These are phyloP conservation scores for Eilema griseolum DNA, from an alignment of 2,888 invertebrate species.

Conservation along the genomic window DNA sequence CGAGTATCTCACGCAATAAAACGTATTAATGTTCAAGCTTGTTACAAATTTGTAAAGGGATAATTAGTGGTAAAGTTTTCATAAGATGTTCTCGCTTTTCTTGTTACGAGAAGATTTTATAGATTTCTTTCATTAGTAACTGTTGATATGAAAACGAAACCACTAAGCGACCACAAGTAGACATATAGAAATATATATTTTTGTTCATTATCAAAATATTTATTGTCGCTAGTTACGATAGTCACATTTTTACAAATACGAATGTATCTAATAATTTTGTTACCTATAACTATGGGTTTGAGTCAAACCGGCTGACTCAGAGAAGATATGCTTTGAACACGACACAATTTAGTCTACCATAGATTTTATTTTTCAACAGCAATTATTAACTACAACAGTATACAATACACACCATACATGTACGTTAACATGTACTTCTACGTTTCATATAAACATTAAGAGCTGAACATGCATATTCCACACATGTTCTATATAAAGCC, in stretches of 20 bases:
- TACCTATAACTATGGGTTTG: constrained; percentile 52
- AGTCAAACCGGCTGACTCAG: constrained; percentile 67
- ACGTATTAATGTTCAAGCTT: constrained; percentile 52
- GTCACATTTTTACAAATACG: constrained; percentile 60
- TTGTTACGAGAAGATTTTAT: not conserved
- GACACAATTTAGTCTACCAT: constrained; percentile 71
- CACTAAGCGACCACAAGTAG: constrained; percentile 47
- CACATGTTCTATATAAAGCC: constrained; percentile 86
- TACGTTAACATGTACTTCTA: constrained; percentile 68
- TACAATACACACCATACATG: constrained; percentile 66
- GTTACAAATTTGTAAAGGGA: constrained; percentile 30
- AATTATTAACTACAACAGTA: constrained; percentile 73
- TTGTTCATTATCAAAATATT: constrained; percentile 71
- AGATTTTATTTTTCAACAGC: constrained; percentile 69
- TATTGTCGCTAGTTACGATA: constrained; percentile 69
- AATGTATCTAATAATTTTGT: constrained; percentile 49
- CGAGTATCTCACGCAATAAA: constrained; percentile 31
- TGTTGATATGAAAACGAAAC: constrained; percentile 51
- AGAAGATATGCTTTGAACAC: constrained; percentile 80
- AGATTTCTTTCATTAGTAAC: constrained; percentile 3
- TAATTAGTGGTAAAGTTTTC: constrained; percentile 42
- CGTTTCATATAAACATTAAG: constrained; percentile 77
- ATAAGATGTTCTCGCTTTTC: not conserved
- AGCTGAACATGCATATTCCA: constrained; percentile 80
- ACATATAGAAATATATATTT: constrained; percentile 58